Evolutionary conservation across 2,113 vertebrate species (phyloP).

Genomic region (Uropsilus gracilis): DNA sequence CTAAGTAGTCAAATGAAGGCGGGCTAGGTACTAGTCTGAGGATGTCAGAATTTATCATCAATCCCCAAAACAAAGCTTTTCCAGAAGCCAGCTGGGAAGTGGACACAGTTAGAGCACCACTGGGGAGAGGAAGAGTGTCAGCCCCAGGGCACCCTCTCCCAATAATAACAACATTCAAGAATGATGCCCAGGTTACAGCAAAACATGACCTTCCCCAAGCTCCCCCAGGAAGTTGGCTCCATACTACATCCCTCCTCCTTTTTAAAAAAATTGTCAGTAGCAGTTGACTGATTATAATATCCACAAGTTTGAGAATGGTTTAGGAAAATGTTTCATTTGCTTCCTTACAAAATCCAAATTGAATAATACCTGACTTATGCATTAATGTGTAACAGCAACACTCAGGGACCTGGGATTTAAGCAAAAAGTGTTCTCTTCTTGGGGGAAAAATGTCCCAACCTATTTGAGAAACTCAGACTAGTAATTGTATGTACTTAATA

Average conservation of each 20-base stretch:
- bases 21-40: conserved; percentile 24
- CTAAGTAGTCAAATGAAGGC: conserved; percentile 49
- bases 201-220: conserved; percentile 90
- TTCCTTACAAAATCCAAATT: conserved; percentile 68
- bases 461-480: conserved; percentile 31
- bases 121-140: conserved; percentile 86
- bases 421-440: conserved; percentile 1
- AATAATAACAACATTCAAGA: conserved; percentile 97
- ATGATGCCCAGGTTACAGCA: conserved; percentile 90
- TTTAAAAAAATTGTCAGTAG: conserved; percentile 78
- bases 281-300: conserved; percentile 79
- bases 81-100: conserved; percentile 82
- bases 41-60: conserved; percentile 68
- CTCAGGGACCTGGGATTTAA: conserved; percentile 20
- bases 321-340: conserved; percentile 75
- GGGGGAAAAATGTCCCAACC: background rate
- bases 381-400: conserved; percentile 4
- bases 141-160: conserved; percentile 90
- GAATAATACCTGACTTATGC: conserved; percentile 15
- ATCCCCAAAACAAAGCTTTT: conserved; percentile 69
- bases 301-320: conserved; percentile 74
- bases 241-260: conserved; percentile 82
- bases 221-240: conserved; percentile 89
- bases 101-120: conserved; percentile 74
- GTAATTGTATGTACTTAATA: conserved; percentile 35